Evolutionary conservation across 2,113 vertebrate species (phyloP).

Genomic region (Pseudopodoces humilis): DNA sequence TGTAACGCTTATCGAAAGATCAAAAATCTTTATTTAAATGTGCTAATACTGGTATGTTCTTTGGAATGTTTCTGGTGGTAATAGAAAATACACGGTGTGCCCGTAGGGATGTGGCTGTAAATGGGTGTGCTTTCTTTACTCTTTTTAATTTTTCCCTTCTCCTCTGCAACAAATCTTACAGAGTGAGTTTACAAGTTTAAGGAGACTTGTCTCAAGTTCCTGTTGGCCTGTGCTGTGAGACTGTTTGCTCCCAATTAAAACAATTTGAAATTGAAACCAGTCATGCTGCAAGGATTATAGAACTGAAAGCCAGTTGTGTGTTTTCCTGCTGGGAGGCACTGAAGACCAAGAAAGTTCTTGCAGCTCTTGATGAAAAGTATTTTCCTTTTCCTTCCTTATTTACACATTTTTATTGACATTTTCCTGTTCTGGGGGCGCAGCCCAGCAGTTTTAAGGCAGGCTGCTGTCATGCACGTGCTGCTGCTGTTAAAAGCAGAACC

Average conservation of each 20-base stretch:
- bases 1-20: background rate
- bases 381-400: background rate
- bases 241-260: background rate
- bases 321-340: constrained; percentile 29
- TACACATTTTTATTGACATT: background rate
- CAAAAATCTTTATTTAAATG: background rate
- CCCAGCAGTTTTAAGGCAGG: background rate
- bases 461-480: background rate
- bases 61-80: background rate
- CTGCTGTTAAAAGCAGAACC: background rate
- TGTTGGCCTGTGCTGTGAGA: background rate
- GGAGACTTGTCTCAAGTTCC: background rate
- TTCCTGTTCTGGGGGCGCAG: background rate
- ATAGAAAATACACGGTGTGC: background rate
- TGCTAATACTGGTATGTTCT: background rate
- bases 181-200: background rate
- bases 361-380: background rate
- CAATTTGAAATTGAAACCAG: background rate
- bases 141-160: background rate
- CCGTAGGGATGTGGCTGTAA: background rate
- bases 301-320: background rate
- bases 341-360: background rate
- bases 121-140: background rate
- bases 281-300: background rate
- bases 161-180: background rate